A percentile compares a stretch with the other conserved stretches of the same genome.
Evolutionary conservation across 2,888 invertebrate genomes (phyloP).

Genomic region (Lasioglossum malachurum): DNA sequence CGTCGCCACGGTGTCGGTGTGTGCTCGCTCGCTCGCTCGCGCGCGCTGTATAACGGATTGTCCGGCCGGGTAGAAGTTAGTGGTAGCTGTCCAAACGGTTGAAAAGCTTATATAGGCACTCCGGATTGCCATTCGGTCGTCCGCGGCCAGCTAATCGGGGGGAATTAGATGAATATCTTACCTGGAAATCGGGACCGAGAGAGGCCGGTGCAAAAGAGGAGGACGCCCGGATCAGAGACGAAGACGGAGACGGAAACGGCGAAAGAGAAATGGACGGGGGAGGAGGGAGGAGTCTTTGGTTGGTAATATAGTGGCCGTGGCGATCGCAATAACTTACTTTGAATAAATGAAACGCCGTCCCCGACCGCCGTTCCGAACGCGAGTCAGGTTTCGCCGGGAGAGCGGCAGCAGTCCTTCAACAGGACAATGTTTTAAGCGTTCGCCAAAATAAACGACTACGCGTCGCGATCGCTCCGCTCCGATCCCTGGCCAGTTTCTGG

Average conservation of each 20-base stretch:
- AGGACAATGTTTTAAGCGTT: conserved; percentile 78
- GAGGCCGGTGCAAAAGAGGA: conserved; percentile 36
- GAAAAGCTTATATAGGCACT: conserved; percentile 73
- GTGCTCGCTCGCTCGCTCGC: background rate
- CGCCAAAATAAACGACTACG: conserved; percentile 77
- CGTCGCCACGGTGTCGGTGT: conserved; percentile 16
- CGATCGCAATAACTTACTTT: conserved; percentile 84
- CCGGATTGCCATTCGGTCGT: conserved; percentile 75
- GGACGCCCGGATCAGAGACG: conserved; percentile 2
- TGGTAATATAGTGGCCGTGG: conserved; percentile 81
- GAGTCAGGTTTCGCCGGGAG: conserved; percentile 76
- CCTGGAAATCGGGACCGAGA: conserved; percentile 76
- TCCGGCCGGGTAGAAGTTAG: conserved; percentile 69
- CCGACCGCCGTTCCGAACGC: conserved; percentile 74
- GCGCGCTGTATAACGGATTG: conserved; percentile 68
- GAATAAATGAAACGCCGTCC: conserved; percentile 83
- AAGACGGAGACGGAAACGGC: conserved; percentile 36
- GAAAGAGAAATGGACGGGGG: conserved; percentile 71
- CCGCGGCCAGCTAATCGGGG: conserved; percentile 73
- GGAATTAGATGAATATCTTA: conserved; percentile 81
- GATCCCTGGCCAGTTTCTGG: conserved; percentile 23
- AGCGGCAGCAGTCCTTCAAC: conserved; percentile 77
- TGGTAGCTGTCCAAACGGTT: conserved; percentile 71
- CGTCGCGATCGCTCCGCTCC: conserved; percentile 52
- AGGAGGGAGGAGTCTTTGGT: conserved; percentile 74